Evolutionary conservation across 2,113 vertebrate genomes (phyloP).

Genomic region (Colaptes auratus): DNA sequence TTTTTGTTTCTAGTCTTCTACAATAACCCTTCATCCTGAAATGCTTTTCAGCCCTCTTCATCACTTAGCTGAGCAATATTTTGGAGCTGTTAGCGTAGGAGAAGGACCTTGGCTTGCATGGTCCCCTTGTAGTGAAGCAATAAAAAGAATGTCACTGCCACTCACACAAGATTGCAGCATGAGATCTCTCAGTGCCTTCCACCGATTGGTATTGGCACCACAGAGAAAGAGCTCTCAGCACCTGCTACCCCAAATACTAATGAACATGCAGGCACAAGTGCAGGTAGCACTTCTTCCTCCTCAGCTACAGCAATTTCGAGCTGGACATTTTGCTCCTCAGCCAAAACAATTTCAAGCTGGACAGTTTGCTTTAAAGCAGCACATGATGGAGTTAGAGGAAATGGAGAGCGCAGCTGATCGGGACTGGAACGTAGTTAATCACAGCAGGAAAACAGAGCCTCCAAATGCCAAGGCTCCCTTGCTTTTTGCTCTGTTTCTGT

Average conservation of each 20-base stretch:
- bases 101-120: not conserved
- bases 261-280: not conserved
- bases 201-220: not conserved
- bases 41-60: not conserved
- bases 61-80: constrained; percentile 1
- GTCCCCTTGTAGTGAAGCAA: not conserved
- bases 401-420: not conserved
- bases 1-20: not conserved
- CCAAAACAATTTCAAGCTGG: not conserved
- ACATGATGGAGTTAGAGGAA: not conserved
- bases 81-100: not conserved
- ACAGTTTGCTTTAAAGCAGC: not conserved
- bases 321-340: not conserved
- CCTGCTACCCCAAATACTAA: constrained; percentile 43
- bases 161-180: constrained; percentile 7
- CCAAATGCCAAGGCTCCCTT: not conserved
- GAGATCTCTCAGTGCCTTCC: not conserved
- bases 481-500: not conserved
- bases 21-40: not conserved
- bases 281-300: not conserved
- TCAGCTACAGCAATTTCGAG: not conserved
- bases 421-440: not conserved
- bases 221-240: constrained; percentile 33
- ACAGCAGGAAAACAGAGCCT: not conserved
- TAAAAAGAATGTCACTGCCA: not conserved